Percentiles rank a stretch among this genome's conserved stretches.
Conservation (phyloP, 2,797 vertebrate species). For the Saxicola maurus region DNA sequence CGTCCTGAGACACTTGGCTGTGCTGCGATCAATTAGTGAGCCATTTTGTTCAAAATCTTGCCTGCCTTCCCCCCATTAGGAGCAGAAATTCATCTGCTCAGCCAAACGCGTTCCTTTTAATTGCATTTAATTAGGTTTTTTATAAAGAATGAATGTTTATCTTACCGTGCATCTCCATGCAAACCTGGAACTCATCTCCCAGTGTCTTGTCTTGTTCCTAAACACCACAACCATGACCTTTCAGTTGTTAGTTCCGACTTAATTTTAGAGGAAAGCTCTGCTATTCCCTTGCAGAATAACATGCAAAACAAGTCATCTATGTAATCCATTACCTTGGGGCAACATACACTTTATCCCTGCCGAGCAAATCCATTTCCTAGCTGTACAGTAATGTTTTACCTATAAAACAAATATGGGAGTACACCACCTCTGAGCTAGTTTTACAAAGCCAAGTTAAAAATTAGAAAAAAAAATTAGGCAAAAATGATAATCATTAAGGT, state of each 20-base stretch:
- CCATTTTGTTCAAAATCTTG: conserved; percentile 41
- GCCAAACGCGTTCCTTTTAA: neutral
- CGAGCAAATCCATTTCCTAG: neutral
- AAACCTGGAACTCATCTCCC: neutral
- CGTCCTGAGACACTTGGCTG: neutral
- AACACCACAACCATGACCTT: neutral
- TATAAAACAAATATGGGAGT: neutral
- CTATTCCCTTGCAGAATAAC: neutral
- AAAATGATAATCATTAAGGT: neutral
- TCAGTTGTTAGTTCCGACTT: neutral
- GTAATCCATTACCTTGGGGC: conserved; percentile 19
- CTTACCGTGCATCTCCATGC: neutral
- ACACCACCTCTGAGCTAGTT: neutral
- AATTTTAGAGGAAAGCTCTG: conserved; percentile 8
- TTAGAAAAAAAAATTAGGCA: neutral
- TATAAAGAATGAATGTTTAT: neutral
- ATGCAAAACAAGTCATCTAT: conserved; percentile 1
- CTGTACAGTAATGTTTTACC: neutral
- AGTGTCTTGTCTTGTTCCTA: neutral
- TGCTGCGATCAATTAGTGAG: neutral
- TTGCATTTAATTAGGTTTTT: neutral
- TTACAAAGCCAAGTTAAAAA: neutral
- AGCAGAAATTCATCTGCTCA: conserved; percentile 21
- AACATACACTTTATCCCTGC: neutral
- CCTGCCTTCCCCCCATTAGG: neutral